phyloP scores from a whole-genome alignment of 2,113 vertebrate species.

The Engystomops pustulosus region DNA sequence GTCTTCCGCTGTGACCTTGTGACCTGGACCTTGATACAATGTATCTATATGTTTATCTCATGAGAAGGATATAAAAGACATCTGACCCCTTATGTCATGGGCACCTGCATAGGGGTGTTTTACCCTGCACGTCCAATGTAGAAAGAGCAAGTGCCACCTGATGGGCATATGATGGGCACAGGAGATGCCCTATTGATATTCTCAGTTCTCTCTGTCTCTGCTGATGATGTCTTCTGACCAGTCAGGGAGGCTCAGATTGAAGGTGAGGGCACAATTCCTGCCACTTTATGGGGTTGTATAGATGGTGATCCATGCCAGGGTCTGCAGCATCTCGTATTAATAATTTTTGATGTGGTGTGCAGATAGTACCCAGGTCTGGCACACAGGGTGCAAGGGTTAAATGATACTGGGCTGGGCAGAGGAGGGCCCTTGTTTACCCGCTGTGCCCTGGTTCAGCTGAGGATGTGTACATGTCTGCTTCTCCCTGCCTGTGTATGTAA shows the following conservation, averaged over 20 bases:
- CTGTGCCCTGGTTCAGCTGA: slow-evolving; percentile 73
- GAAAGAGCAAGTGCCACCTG: neutral
- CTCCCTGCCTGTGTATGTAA: slow-evolving; percentile 77
- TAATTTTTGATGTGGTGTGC: too few relatives aligned
- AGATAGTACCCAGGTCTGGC: too few relatives aligned
- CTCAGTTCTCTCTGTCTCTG: too few relatives aligned
- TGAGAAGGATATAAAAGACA: too few relatives aligned
- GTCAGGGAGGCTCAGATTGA: neutral
- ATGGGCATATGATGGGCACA: neutral
- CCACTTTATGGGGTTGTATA: neutral
- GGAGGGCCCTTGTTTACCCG: slow-evolving; percentile 52
- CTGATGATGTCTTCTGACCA: neutral
- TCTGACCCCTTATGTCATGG: too few relatives aligned
- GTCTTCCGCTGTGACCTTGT: too few relatives aligned
- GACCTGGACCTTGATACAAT: too few relatives aligned
- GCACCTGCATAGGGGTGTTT: too few relatives aligned
- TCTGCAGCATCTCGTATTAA: too few relatives aligned
- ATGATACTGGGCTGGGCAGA: slow-evolving; percentile 67
- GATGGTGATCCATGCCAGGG: too few relatives aligned
- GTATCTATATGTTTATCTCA: too few relatives aligned
- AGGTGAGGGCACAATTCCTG: neutral
- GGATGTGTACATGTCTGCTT: slow-evolving; percentile 65
- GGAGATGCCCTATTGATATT: neutral
- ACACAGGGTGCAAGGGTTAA: slow-evolving; percentile 64
- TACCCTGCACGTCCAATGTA: neutral